Base-by-base conservation (phyloP, 2,113 vertebrate genomes). In the Rhagologus leucostigma region DNA sequence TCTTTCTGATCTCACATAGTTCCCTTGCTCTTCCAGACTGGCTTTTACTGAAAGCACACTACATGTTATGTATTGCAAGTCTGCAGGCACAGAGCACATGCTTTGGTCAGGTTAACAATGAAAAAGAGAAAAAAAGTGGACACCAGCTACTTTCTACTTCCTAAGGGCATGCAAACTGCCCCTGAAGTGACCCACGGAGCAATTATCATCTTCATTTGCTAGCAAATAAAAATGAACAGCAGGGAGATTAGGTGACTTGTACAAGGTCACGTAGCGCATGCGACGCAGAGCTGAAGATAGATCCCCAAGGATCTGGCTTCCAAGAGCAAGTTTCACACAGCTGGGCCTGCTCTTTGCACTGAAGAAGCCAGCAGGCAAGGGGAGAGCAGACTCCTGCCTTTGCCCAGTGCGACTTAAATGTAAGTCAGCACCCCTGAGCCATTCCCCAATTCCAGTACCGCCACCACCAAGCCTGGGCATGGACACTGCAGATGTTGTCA, bases 371-470 rank as follows among this genome's bases (percentile, higher is more conserved):
- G n/a, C 9, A 65, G 32, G n/a, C 26, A 78, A 16, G 17, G 44
- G 33, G 5, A 82, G 20, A 84, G 37, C 33, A 65, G 53, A 19
- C 35, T 77, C 67, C 37, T 24, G 16, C 3, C 49, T 52, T 46
- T 39, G n/a, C 44, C 49, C 3, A 0, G 6, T 2, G 13, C n/a
- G 29, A 41, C 19, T n/a, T 16, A 29, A 16, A 4, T 13, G 4
- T 18, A 16, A 33, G 56, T 14, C 27, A 44, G 44, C 52, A 32
- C 9, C 18, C 11, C 30, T 35, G 56, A 82, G 81, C 26, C 49
- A 9, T 10, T n/a, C 42, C 26, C 17, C 20, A 52, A 0, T 6
- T 29, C n/a, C 63, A 62, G 41, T 1, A 32, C 16, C 53, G 42
- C 10, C 19, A 46, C 10, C 65, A 84, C 10, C 22, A 50, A 70